Percentiles rank a stretch among this genome's conserved stretches.
These are phyloP conservation scores for Aplidium turbinatum DNA, from an alignment of 23 tunicate species.

Conservation along the genomic window DNA sequence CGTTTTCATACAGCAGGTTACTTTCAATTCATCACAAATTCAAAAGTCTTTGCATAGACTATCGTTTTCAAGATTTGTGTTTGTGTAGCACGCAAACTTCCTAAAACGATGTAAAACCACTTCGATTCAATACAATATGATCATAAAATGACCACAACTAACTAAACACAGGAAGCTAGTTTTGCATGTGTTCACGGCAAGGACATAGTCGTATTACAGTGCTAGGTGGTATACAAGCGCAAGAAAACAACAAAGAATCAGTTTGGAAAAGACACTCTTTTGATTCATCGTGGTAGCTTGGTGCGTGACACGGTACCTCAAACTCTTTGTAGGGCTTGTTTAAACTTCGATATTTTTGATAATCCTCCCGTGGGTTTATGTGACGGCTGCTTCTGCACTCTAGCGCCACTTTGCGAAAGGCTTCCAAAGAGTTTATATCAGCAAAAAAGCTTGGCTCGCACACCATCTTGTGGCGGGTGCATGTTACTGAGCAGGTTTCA, in stretches of 20 bases:
- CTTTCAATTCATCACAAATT: too few species aligned
- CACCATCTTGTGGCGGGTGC: constrained; percentile 64
- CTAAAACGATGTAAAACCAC: neutral
- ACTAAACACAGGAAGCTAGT: constrained; percentile 58
- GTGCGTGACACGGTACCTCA: constrained; percentile 62
- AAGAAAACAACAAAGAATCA: constrained; percentile 72
- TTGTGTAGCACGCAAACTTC: neutral
- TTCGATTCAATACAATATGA: neutral
- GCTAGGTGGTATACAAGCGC: constrained; percentile 66
- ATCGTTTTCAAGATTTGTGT: neutral
- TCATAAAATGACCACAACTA: neutral
- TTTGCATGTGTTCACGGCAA: constrained; percentile 41
- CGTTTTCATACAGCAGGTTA: too few species aligned
- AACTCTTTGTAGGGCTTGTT: neutral
- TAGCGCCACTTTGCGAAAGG: constrained; percentile 9
- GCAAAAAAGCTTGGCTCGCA: constrained; percentile 78
- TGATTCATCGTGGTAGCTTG: constrained; percentile 30
- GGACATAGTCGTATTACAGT: constrained; percentile 69
- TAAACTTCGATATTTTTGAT: neutral
- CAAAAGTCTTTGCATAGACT: too few species aligned
- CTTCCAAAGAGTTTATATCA: constrained; percentile 26
- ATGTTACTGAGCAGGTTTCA: constrained; percentile 74
- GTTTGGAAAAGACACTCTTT: constrained; percentile 53
- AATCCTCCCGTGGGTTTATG: constrained; percentile 21
- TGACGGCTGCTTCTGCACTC: constrained; percentile 14